Evolutionary conservation across 2,113 vertebrate species (phyloP).

Genomic region (Orycteropus afer): DNA sequence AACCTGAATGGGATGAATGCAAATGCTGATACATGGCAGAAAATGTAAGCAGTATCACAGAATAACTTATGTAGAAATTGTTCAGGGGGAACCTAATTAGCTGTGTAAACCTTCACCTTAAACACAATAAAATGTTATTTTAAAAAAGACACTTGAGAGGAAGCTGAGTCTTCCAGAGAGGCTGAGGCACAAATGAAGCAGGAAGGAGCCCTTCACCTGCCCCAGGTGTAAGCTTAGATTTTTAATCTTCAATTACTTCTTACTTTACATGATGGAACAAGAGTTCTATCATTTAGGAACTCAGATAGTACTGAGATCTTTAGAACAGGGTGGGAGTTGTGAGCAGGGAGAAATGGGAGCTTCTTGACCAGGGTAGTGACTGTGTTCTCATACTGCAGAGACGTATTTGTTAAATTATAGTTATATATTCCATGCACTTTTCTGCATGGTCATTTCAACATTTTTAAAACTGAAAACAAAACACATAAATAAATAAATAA

Average conservation of each 20-base stretch:
- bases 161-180: no score
- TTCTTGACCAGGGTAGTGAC: not conserved
- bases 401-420: not conserved
- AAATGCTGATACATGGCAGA: not conserved
- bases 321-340: no score
- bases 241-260: not conserved
- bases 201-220: not conserved
- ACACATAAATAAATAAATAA: not conserved
- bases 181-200: accelerated
- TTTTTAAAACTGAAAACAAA: not conserved
- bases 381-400: not conserved
- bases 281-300: not conserved
- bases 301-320: not conserved
- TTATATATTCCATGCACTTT: not conserved
- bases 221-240: not conserved
- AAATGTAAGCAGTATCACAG: not conserved
- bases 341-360: not conserved
- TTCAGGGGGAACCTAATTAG: no score
- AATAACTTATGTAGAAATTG: not conserved
- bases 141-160: not conserved
- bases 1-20: not conserved
- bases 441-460: not conserved
- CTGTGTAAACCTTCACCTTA: no score
- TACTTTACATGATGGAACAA: not conserved
- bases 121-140: no score